These are phyloP conservation scores for Macropis europaea DNA, from an alignment of 2,888 invertebrate genomes.

Conservation along the genomic window DNA sequence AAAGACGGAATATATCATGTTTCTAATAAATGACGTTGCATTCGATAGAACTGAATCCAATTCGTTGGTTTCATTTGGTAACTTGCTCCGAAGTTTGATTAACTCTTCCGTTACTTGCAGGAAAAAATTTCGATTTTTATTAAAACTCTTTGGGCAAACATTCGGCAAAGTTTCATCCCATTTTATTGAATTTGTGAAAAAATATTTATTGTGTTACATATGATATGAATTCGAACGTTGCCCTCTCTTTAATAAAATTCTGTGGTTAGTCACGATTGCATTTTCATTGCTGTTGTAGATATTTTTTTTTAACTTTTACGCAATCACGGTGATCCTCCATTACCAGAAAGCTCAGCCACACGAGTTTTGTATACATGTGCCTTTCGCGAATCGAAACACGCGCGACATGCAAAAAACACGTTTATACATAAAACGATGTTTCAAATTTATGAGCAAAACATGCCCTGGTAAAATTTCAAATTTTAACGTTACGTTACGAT, in stretches of 20 bases:
- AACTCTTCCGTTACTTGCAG: too few species aligned
- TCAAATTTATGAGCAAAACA: too few species aligned
- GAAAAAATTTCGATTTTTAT: background rate
- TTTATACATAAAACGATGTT: background rate
- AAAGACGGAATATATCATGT: too few species aligned
- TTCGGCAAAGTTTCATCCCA: background rate
- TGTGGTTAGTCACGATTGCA: background rate
- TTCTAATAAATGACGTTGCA: too few species aligned
- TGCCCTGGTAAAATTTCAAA: too few species aligned
- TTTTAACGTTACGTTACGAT: too few species aligned
- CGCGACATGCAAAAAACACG: background rate
- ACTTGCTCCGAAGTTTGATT: too few species aligned
- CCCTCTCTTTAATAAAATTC: background rate
- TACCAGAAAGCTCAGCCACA: background rate
- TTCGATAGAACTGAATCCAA: too few species aligned
- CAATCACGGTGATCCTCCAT: background rate
- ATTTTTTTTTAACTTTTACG: background rate
- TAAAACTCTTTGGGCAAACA: background rate
- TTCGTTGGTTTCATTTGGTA: too few species aligned
- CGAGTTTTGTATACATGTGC: background rate
- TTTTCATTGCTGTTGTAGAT: background rate
- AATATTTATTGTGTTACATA: background rate
- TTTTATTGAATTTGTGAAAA: background rate
- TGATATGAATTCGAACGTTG: background rate
- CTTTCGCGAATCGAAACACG: background rate